Evolutionary conservation across 1,140 invertebrate species (phyloP).

Genomic region (Tetramorium simillimum): DNA sequence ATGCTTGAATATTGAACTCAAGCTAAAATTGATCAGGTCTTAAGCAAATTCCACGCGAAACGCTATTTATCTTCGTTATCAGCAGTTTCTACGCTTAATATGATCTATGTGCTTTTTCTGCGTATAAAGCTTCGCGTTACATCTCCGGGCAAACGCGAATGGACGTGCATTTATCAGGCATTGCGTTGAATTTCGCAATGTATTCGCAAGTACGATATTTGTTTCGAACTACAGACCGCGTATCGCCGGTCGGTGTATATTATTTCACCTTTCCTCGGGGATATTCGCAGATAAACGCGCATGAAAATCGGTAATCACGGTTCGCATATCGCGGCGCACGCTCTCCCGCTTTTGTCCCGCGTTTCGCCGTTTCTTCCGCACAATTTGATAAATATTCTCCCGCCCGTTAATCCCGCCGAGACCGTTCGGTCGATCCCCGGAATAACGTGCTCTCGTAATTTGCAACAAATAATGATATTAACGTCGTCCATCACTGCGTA

Average conservation of each 20-base stretch:
- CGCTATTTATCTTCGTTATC: neutral
- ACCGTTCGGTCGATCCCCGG: constrained; percentile 18
- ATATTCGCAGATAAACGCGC: constrained; percentile 66
- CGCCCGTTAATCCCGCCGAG: constrained; percentile 9
- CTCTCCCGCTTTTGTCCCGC: constrained; percentile 41
- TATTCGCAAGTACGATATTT: constrained; percentile 41
- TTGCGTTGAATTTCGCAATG: neutral
- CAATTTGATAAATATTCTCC: constrained; percentile 55
- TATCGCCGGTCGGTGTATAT: constrained; percentile 25
- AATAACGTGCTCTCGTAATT: constrained; percentile 37
- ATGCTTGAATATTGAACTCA: neutral
- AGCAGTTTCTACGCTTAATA: constrained; percentile 8
- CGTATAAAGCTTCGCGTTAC: neutral
- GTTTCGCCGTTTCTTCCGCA: constrained; percentile 31
- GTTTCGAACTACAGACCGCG: constrained; percentile 37
- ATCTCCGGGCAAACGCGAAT: neutral
- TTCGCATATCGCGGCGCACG: constrained; percentile 44
- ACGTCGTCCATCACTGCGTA: constrained; percentile 36
- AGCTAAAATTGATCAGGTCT: neutral
- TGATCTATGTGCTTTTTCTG: neutral
- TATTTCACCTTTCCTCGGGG: constrained; percentile 48
- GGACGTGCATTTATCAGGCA: neutral
- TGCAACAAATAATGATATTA: constrained; percentile 60
- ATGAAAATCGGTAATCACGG: constrained; percentile 69
- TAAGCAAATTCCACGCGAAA: neutral